Conservation (phyloP, 1,140 invertebrate species). For the Patella vulgata region DNA sequence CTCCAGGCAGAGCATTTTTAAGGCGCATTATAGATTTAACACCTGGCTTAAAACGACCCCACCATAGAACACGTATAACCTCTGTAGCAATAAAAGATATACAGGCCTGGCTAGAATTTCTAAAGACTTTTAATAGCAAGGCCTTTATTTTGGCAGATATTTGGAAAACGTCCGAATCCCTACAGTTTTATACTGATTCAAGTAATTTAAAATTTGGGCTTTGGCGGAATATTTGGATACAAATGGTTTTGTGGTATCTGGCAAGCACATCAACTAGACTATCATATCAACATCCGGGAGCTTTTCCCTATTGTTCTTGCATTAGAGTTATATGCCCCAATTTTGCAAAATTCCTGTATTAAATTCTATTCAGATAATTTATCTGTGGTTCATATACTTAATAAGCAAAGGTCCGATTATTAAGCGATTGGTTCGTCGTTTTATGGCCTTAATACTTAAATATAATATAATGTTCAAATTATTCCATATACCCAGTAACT, state of each 20-base stretch:
- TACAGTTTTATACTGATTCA: conserved; percentile 6
- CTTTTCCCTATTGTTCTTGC: conserved; percentile 19
- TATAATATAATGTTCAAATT: not conserved
- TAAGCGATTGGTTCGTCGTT: not conserved
- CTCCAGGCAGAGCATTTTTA: too few relatives aligned
- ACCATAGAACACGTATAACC: too few relatives aligned
- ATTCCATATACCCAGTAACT: too few relatives aligned
- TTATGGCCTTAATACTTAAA: not conserved
- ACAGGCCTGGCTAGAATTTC: conserved; percentile 7
- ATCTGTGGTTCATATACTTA: not conserved
- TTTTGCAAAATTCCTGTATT: conserved; percentile 7
- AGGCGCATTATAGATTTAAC: too few relatives aligned
- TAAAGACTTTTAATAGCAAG: conserved; percentile 12
- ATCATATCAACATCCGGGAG: not conserved
- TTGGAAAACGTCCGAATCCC: not conserved
- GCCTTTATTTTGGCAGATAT: conserved; percentile 5
- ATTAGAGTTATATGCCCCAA: conserved; percentile 15
- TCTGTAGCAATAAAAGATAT: too few relatives aligned
- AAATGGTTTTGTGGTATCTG: not conserved
- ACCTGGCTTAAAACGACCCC: too few relatives aligned
- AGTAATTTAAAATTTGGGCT: conserved; percentile 15
- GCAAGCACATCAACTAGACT: not conserved
- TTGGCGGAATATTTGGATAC: not conserved
- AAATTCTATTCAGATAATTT: conserved; percentile 1
- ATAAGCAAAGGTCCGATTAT: not conserved